Conservation (phyloP, 2,113 vertebrate genomes). For the Microtus ochrogaster region DNA sequence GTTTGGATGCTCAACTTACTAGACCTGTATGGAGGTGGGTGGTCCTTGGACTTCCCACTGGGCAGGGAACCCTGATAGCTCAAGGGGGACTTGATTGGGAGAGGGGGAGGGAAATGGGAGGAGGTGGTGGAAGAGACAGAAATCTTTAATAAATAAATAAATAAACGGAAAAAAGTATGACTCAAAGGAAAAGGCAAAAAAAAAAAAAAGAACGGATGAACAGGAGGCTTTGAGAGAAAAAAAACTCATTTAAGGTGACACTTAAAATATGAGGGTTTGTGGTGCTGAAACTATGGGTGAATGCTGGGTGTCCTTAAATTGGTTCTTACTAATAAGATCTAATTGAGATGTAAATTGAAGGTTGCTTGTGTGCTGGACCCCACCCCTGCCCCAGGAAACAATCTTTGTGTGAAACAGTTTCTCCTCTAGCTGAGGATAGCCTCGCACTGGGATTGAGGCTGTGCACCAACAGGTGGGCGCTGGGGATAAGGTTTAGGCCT, state of each 20-base stretch:
- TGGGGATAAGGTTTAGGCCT: too few species aligned
- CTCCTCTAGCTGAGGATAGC: neutral
- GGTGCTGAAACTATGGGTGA: neutral
- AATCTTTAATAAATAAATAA: too few species aligned
- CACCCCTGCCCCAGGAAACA: neutral
- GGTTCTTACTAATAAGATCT: neutral
- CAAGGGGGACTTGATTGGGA: too few species aligned
- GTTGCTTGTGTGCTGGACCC: neutral
- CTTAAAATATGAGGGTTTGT: neutral
- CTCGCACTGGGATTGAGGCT: neutral
- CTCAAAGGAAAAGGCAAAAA: too few species aligned
- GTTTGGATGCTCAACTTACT: too few species aligned
- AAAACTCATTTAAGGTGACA: neutral
- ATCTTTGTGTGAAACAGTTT: neutral
- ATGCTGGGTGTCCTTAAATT: neutral
- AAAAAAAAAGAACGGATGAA: neutral
- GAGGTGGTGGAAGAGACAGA: too few species aligned
- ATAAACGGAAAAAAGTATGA: too few species aligned
- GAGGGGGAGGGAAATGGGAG: too few species aligned
- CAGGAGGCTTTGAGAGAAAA: neutral
- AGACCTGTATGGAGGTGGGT: too few species aligned
- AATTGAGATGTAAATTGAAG: neutral
- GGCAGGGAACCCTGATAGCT: too few species aligned
- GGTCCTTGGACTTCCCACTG: too few species aligned
- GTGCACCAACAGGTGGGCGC: fast-evolving